Evolutionary conservation across 2,797 vertebrate genomes (phyloP), one percentile per base, ranked within the genome.

Genomic region (Acipenser oxyrinchus): DNA sequence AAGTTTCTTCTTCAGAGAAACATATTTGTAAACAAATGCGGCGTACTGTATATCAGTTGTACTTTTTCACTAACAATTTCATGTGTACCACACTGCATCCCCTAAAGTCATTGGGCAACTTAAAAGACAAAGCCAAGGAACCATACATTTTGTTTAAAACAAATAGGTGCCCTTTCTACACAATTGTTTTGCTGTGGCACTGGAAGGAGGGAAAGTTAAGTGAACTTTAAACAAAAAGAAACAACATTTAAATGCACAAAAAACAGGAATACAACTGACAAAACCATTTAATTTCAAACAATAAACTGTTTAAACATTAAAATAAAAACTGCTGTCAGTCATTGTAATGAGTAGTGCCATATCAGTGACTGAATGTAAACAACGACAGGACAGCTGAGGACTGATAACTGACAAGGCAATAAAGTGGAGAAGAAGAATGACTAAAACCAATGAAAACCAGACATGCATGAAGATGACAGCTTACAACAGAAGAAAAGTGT

Each of bases 381-480:
- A 58, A 2, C 6, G 55, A 37, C 23, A 4, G 23, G 2, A 3
- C 13, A n/a, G 55, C 10, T 58, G 11, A 58, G 55, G 12, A 58
- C 55, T 58, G 55, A 58, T 58, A 58, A 58, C 55, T 58, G 55
- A n/a, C 9, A 58, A n/a, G 12, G 55, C 12, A 58, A 58, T 58
- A 58, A 58, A 11, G 10, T 58, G 55, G 12, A 58, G 55, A 58
- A n/a, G 55, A 58, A 58, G 55, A 58, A 6, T 7, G 12, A 6
- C 12, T 58, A 3, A 10, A 58, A 11, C 13, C 55, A 58, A 3
- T n/a, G 13, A 13, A 37, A 58, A 58, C 12, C 13, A n/a, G 55
- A 58, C 6, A 58, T 58, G 55, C 55, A 58, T 58, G 13, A 11
- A 11, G 6, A 9, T 15, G 23, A 11, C 55, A 58, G 10, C 6